Evolutionary conservation across 1,140 invertebrate species (phyloP).

Genomic region (Pentalonia nigronervosa): DNA sequence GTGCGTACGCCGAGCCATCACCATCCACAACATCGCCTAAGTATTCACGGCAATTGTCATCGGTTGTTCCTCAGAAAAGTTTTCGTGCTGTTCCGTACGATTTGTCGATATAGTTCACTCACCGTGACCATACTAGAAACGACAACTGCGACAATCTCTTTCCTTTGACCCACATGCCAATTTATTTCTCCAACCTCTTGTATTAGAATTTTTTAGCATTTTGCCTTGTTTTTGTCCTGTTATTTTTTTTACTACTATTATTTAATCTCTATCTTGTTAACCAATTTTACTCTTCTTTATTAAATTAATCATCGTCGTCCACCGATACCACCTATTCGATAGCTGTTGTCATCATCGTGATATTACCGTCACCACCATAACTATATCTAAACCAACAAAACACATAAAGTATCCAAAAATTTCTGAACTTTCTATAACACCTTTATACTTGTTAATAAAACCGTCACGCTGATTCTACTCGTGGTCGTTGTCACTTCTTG

Average conservation of each 20-base stretch:
- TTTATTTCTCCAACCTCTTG: not conserved
- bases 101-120: not conserved
- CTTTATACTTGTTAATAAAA: not conserved
- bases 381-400: not conserved
- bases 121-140: not conserved
- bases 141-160: not conserved
- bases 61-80: not conserved
- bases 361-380: not conserved
- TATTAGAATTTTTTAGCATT: not conserved
- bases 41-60: not conserved
- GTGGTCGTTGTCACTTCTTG: not conserved
- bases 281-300: no score
- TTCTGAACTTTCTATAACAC: not conserved
- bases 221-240: not conserved
- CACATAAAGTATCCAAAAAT: not conserved
- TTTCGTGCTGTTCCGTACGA: not conserved
- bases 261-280: not conserved
- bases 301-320: no score
- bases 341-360: not conserved
- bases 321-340: not conserved
- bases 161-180: not conserved
- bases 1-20: not conserved
- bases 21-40: not conserved
- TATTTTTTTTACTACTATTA: not conserved
- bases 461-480: not conserved